Percentiles rank a stretch among this genome's conserved stretches.
Evolutionary conservation across 2,113 vertebrate genomes (phyloP).

Genomic region (Natator depressus): DNA sequence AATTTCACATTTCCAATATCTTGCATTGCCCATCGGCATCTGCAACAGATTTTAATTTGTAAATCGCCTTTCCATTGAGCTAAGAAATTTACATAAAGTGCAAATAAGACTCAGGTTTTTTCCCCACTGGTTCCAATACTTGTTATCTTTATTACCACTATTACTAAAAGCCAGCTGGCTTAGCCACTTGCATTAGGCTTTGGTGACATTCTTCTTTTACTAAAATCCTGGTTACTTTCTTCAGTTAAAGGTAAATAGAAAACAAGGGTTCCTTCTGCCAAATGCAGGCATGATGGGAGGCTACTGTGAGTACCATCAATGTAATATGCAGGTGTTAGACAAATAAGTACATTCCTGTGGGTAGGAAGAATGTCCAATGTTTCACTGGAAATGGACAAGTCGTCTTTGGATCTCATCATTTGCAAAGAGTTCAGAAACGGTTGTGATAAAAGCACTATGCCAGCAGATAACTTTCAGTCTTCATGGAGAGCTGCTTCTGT

Average conservation of each 20-base stretch:
- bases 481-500: conserved; percentile 76
- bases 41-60: conserved; percentile 45
- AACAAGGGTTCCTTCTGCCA: conserved; percentile 49
- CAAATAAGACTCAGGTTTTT: conserved; percentile 71
- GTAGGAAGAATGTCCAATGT: conserved; percentile 20
- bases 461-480: conserved; percentile 64
- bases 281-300: conserved; percentile 51
- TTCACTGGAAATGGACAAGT: conserved; percentile 59
- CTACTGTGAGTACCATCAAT: conserved; percentile 74
- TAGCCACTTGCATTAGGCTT: conserved; percentile 34
- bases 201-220: conserved; percentile 36
- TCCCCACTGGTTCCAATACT: conserved; percentile 40
- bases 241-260: conserved; percentile 68
- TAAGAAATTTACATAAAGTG: conserved; percentile 77
- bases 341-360: conserved; percentile 26
- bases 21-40: conserved; percentile 18
- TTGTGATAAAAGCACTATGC: not conserved
- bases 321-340: conserved; percentile 48
- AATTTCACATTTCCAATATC: conserved; percentile 44
- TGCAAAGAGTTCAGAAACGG: conserved; percentile 48
- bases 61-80: conserved; percentile 62
- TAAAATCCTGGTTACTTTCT: conserved; percentile 57
- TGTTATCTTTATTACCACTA: conserved; percentile 36
- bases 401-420: conserved; percentile 78
- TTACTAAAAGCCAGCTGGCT: conserved; percentile 57